Evolutionary conservation across 2,888 invertebrate genomes (phyloP).

Genomic region (Galerucella calmariensis): DNA sequence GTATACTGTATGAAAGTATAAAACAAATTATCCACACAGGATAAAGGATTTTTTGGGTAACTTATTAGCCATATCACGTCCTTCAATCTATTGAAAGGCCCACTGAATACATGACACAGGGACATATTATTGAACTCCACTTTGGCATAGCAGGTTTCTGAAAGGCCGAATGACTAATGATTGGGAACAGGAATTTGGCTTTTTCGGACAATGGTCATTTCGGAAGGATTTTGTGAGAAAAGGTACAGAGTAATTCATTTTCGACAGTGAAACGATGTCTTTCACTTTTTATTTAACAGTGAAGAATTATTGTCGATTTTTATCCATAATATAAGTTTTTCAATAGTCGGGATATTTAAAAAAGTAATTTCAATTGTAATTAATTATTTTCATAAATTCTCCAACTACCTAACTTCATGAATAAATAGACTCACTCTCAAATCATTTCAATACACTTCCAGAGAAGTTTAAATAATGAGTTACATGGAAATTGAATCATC

Average conservation of each 20-base stretch:
- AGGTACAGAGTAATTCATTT: slow-evolving; percentile 22
- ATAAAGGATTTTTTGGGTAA: no score
- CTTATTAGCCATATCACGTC: no score
- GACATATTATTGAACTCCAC: slow-evolving; percentile 17
- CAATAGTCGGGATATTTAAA: neutral
- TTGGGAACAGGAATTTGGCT: slow-evolving; percentile 5
- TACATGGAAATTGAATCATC: no score
- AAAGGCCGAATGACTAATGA: slow-evolving; percentile 18
- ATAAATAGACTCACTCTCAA: no score
- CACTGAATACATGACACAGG: slow-evolving; percentile 4
- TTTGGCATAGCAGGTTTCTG: slow-evolving; percentile 14
- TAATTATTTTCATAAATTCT: no score
- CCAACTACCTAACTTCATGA: no score
- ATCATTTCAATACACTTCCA: no score
- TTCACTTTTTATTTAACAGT: neutral
- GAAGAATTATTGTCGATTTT: neutral
- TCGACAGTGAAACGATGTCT: neutral
- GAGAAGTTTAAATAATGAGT: no score
- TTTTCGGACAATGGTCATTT: slow-evolving; percentile 16
- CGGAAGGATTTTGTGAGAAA: slow-evolving; percentile 5
- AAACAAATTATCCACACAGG: no score
- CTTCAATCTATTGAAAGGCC: slow-evolving; percentile 7
- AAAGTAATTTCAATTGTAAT: no score
- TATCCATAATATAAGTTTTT: neutral
- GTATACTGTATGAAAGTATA: no score